These are phyloP conservation scores for Yasuhikotakia modesta DNA, from an alignment of 2,797 vertebrate species.

Conservation along the genomic window DNA sequence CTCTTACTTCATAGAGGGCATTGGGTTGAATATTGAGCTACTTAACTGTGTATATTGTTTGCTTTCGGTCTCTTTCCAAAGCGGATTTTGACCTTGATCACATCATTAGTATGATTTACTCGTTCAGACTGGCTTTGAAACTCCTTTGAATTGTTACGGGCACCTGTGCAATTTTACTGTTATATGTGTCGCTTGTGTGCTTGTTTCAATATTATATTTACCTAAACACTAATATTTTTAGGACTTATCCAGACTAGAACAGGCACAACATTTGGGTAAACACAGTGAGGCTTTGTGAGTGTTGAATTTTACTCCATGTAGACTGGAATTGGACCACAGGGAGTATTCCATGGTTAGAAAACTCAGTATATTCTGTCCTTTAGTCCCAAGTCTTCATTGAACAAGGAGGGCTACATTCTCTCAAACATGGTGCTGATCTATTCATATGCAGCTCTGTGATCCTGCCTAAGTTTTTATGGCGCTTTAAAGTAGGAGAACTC, in stretches of 20 bases:
- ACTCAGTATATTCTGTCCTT: background rate
- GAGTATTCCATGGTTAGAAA: background rate
- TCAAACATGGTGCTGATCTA: constrained; percentile 55
- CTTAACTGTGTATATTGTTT: constrained; percentile 41
- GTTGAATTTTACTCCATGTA: background rate
- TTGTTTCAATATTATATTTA: background rate
- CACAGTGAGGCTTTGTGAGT: background rate
- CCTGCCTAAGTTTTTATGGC: constrained; percentile 69
- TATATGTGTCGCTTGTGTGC: background rate
- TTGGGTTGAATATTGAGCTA: constrained; percentile 46
- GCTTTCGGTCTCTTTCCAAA: constrained; percentile 9
- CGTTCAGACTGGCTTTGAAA: background rate
- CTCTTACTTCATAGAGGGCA: constrained; percentile 52
- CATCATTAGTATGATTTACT: background rate
- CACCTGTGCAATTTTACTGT: background rate
- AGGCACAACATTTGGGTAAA: background rate
- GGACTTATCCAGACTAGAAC: background rate
- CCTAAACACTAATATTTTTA: background rate
- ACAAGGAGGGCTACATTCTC: constrained; percentile 54
- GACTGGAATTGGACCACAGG: background rate
- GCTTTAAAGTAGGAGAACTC: constrained; percentile 63
- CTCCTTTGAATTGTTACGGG: background rate
- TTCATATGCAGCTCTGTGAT: constrained; percentile 71
- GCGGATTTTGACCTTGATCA: constrained; percentile 20
- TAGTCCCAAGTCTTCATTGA: constrained; percentile 39